Percentiles rank a stretch among this genome's conserved stretches.
Evolutionary conservation across 2,113 vertebrate genomes (phyloP).

Genomic region (Orientallactaga bullata): DNA sequence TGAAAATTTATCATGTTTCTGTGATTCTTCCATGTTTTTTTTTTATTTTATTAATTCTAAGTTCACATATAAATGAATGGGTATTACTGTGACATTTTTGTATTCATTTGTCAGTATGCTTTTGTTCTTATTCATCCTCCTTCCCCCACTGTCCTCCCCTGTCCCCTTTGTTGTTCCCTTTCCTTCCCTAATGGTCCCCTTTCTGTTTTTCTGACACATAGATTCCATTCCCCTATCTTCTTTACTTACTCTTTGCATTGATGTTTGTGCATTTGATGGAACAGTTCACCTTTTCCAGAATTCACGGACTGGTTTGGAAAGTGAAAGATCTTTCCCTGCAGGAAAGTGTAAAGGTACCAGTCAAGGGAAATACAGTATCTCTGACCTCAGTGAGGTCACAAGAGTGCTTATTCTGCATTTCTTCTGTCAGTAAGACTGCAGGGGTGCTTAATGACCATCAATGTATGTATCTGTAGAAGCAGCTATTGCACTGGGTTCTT

Average conservation of each 20-base stretch:
- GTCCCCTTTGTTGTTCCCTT: background rate
- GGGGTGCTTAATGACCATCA: background rate
- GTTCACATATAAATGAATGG: background rate
- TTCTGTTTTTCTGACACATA: background rate
- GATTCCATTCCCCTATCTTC: background rate
- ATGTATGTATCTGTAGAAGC: background rate
- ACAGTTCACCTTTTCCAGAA: background rate
- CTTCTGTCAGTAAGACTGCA: background rate
- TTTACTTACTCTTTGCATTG: background rate
- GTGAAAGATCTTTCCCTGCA: background rate
- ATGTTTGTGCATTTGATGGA: background rate
- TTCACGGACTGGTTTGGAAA: background rate
- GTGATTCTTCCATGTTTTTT: background rate
- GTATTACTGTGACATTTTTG: background rate
- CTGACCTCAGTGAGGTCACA: background rate
- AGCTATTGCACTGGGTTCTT: background rate
- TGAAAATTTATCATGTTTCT: background rate
- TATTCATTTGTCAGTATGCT: background rate
- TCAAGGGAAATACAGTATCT: background rate
- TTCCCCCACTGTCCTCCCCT: background rate
- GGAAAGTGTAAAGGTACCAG: background rate
- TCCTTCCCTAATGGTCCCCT: background rate
- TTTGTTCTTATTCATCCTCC: background rate
- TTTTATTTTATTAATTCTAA: background rate
- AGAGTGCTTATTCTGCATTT: background rate